Base-by-base conservation (phyloP, 1,140 invertebrate genomes). In the Amphibalanus amphitrite region DNA sequence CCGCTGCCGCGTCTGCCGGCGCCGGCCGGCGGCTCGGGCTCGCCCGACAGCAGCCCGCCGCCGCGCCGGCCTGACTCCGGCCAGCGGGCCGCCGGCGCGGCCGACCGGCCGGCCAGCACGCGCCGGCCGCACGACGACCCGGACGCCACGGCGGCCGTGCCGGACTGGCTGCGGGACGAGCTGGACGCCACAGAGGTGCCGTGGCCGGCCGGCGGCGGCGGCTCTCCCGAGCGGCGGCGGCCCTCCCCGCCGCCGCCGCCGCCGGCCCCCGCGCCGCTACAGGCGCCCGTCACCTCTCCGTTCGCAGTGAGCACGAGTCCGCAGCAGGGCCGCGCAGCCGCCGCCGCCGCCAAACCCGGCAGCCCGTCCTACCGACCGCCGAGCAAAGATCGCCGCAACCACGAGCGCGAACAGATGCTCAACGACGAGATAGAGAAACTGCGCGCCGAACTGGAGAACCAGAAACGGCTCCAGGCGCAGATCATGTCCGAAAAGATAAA, bases 161-260 rank as follows among this genome's bases (percentile, higher is more conserved):
- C 81, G 25, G 77, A 79, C 29, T 82, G 81, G 80, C 77, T 82
- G 17, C 78, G 78, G 73, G 76, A 75, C 70, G 82, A 84, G 73
- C 72, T 84, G 29, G 78, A 79, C 17, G 77, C 78, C 72, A 78
- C 78, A 64, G 76, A 76, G 40, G 70, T 76, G 59, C 59, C 70
- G 20, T 77, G 74, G 75, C 71, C 70, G 69, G 74, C 71, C 40
- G 69, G 71, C 28, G 69, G 71, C 33, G 70, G 15, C 47, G 72
- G 29, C 40, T 68, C 25, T 38, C 59, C 29, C 23, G 26, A 23
- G 40, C 59, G 23, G 30, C 23, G 40, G 8, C 30, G n/a, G 6
- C 40, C 69, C 30, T 23, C 10, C 25, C 15, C 40, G 20, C n/a
- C 67, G 28, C 4, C 47, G 25, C 64, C 40, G 59, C 59, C 29